Percentiles rank a stretch among this genome's conserved stretches.
Evolutionary conservation across 2,113 vertebrate genomes (phyloP).

Genomic region (Oxygymnocypris stewartii): DNA sequence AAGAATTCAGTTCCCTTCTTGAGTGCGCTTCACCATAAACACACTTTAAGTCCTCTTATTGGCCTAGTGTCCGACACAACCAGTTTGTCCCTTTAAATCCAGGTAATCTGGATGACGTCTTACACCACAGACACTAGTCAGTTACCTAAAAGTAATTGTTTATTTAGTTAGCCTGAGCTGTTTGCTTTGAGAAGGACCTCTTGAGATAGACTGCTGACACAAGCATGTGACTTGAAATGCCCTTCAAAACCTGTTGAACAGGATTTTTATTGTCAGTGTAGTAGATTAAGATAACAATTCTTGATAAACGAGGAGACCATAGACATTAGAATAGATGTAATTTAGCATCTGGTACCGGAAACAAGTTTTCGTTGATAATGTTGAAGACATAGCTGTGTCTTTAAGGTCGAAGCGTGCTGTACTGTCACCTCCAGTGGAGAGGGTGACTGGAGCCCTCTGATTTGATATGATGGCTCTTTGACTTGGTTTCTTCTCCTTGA

Average conservation of each 20-base stretch:
- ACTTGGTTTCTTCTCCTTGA: background rate
- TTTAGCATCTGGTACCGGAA: background rate
- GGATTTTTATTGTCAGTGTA: background rate
- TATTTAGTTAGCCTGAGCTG: background rate
- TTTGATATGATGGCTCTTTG: constrained; percentile 43
- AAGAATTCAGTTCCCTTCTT: background rate
- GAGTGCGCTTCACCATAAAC: background rate
- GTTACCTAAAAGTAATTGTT: background rate
- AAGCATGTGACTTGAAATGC: background rate
- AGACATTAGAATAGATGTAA: background rate
- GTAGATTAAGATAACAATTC: background rate
- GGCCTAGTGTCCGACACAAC: constrained; percentile 12
- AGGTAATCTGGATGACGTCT: constrained; percentile 41
- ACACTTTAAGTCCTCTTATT: background rate
- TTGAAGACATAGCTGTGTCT: constrained; percentile 3
- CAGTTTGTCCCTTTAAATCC: constrained; percentile 35
- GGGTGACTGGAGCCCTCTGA: constrained; percentile 14
- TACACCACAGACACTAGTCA: background rate
- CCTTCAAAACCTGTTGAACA: background rate
- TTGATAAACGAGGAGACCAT: background rate
- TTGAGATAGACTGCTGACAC: background rate
- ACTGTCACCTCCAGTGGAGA: constrained; percentile 21
- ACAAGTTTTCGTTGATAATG: background rate
- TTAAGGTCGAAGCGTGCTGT: background rate
- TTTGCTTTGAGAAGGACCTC: constrained; percentile 7